Percentiles rank a stretch among this genome's conserved stretches.
phyloP scores from a whole-genome alignment of 2,888 invertebrate species.

The Erebia aethiops region DNA sequence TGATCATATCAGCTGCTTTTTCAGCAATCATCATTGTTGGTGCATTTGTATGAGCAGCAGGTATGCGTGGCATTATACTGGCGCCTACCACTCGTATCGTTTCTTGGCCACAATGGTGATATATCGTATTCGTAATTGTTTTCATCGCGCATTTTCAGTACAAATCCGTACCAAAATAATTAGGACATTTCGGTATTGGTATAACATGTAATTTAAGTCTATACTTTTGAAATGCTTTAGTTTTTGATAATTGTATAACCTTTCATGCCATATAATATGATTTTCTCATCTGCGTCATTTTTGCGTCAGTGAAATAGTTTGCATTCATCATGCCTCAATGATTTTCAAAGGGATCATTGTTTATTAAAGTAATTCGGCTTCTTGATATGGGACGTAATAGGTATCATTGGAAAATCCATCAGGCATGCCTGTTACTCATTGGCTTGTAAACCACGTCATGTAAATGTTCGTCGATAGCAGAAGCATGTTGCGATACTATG shows the following conservation, averaged over 20 bases:
- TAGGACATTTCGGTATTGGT: conserved; percentile 81
- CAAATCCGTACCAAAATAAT: conserved; percentile 82
- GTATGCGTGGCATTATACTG: conserved; percentile 82
- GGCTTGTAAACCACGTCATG: conserved; percentile 68
- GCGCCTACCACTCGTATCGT: conserved; percentile 83
- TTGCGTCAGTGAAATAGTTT: conserved; percentile 84
- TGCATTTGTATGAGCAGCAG: conserved; percentile 83
- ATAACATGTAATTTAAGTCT: conserved; percentile 80
- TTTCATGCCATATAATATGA: conserved; percentile 76
- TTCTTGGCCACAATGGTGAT: conserved; percentile 79
- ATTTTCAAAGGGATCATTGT: conserved; percentile 86
- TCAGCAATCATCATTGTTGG: conserved; percentile 84
- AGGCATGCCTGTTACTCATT: conserved; percentile 72
- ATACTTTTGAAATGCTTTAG: conserved; percentile 76
- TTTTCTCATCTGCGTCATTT: conserved; percentile 78
- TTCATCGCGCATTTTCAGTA: conserved; percentile 87
- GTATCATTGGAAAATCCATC: conserved; percentile 83
- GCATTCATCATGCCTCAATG: conserved; percentile 85
- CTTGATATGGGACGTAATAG: conserved; percentile 84
- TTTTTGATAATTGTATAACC: conserved; percentile 69
- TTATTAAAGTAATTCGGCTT: conserved; percentile 83
- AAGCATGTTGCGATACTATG: conserved; percentile 66
- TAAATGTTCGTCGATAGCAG: conserved; percentile 65
- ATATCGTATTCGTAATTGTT: conserved; percentile 78
- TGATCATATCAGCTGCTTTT: conserved; percentile 81